Base-by-base conservation (phyloP, 2,113 vertebrate species). In the Oplegnathus fasciatus region DNA sequence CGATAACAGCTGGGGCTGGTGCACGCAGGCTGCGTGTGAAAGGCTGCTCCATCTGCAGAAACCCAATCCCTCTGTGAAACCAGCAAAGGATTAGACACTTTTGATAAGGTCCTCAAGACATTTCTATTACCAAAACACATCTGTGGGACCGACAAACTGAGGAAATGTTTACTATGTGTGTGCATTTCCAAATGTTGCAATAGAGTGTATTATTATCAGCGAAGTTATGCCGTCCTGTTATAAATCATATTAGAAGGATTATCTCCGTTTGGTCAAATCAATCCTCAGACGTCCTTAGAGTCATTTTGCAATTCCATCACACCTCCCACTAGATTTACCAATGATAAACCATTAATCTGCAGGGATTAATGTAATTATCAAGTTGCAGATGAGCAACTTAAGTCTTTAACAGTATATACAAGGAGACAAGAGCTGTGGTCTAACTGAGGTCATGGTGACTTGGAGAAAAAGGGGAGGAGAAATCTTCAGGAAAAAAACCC, bases 1-100 rank as follows among this genome's bases (percentile, higher is more conserved):
- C 86, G 76, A 87, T 89, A 94, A 95, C 95, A 96, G 96, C 96
- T 96, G 95, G 90, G 86, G 83, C 90, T 83, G 84, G 89, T 92
- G 92, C 82, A 75, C 75, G 74, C 67, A 70, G 91, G 83, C 91
- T 89, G 86, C 84, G 93, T 95, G 95, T 94, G 94, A 94, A 94
- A 91, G 67, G 71, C 82, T 42, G 84, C 88, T 92, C 92, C 91
- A 94, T 92, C 84, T 93, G 93, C 86, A 69, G 95, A 95, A 95
- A 96, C 94, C 30, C 83, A 86, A 96, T 95, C 93, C 92, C 92
- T 96, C 96, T 96, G 96, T 96, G 96, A 96, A 96, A 94, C 82
- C 92, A 84, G 88, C 82, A 22, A 65, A 89, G 94, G 94, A 95
- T 96, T 95, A 95, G 71, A 30, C 80, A 89, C 92, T 93, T 95